Base-by-base conservation (phyloP, 1,140 invertebrate species). In the Psix sp. region DNA sequence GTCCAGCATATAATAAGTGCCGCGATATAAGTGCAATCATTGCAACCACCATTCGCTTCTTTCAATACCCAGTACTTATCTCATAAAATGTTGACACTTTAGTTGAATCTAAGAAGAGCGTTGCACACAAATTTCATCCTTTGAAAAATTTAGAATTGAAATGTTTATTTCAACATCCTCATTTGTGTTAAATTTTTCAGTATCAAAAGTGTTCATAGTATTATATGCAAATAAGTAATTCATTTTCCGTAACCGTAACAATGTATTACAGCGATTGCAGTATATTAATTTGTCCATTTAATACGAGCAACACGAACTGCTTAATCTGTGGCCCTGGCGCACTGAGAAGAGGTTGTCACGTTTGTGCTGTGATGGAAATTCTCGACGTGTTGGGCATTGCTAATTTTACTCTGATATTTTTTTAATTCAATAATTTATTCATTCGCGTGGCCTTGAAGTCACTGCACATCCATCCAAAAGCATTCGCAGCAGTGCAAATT, bases 281-380 rank as follows among this genome's bases (percentile, higher is more conserved):
- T 81, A 63, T 36, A 76, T 76, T 77, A 83, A 82, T 82, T 81
- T 71, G 77, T 66, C 73, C 31, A 74, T 82, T 82, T 80, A 81
- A 82, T 79, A 46, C 81, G 79, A 77, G 54, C 76, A 76, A 73
- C 72, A 80, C 66, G 73, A 71, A 63, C 42, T 40, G 57, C 70
- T 74, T 72, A 72, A 73, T 60, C 62, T 57, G 52, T 72, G 81
- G 76, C 77, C 81, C 63, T 78, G 81, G 68, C 77, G 66, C 67
- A 62, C 11, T 67, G 63, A 74, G 72, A 76, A 56, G 65, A 80
- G 78, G 74, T 77, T 76, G 76, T 66, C 72, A 72, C 72, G 67
- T 72, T 62, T 63, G 54, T 72, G 60, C 67, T 68, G 29, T 66
- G 74, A 80, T 80, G 76, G 79, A 80, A 76, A 80, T 77, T 80